Evolutionary conservation across 2,888 invertebrate species (phyloP), one percentile per base, ranked within the genome.

Genomic region (Oscheius sp.): DNA sequence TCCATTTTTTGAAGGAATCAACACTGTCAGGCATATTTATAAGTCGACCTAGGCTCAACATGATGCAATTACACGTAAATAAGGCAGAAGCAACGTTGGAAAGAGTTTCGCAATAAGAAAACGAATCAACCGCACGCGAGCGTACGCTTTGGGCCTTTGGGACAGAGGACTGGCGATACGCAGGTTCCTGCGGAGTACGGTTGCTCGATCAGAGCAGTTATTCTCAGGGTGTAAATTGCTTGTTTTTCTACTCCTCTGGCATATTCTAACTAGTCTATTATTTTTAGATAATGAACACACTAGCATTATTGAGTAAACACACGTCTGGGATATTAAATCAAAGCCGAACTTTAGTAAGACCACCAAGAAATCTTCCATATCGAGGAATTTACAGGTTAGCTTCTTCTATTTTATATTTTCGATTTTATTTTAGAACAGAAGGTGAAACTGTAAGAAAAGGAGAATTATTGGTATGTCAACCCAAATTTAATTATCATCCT

Each of bases 401-500:
- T 49, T 49, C 21, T 49, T 16, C 2, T 35, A 6, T 35, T 35
- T 35, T 35, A 9, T 35, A 35, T 35, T 35, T 35, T 35, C 9
- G 16, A 13, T 13, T 49, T 49, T 49, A 49, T n/a, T 68, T 55
- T 66, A 73, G 83, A 61, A 80, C 75, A 58, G 83, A 84, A 29
- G 83, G 82, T 13, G 82, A 84, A 69, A 61, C 66, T 16, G 85
- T 83, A 6, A 55, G 79, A n/a, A 79, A 85, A 69, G 84, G 84
- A 66, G 88, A 88, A 35, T 56, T 87, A 27, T 78, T 88, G 12
- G 85, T 88, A 16, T 83, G 79, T 64, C 88, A 88, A 72, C 72
- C 74, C 43, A 77, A 73, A 55, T 77, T 88, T 79, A 88, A 88
- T 70, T 88, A 88, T 76, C 85, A 88, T 72, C 88, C 88, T 0